A percentile compares a stretch with the other conserved stretches of the same genome.
These are phyloP conservation scores for Epistrophella euchroma DNA, from an alignment of 2,888 invertebrate genomes.

Conservation along the genomic window DNA sequence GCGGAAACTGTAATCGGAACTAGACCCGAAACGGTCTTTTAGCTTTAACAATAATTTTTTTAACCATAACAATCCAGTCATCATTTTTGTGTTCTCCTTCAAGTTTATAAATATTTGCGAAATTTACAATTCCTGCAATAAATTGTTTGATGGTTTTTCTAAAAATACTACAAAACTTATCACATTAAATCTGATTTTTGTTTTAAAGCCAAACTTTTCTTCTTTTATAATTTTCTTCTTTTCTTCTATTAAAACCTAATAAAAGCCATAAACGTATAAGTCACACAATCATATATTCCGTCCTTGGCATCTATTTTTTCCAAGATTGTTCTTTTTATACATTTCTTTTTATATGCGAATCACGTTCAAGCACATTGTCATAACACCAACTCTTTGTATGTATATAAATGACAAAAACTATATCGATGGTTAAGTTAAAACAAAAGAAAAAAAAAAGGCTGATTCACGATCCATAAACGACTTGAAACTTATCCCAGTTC, in stretches of 20 bases:
- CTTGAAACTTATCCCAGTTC: conserved; percentile 20
- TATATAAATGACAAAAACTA: conserved; percentile 17
- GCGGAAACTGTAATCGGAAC: too few species aligned
- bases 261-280: conserved; percentile 51
- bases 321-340: conserved; percentile 23
- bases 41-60: too few species aligned
- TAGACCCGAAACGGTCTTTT: too few species aligned
- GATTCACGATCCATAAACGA: conserved; percentile 45
- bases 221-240: not conserved
- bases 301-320: conserved; percentile 11
- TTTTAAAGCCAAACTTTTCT: not conserved
- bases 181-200: not conserved
- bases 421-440: conserved; percentile 7
- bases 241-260: conserved; percentile 60
- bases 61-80: too few species aligned
- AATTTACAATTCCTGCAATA: too few species aligned
- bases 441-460: conserved; percentile 20
- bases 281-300: conserved; percentile 43
- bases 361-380: conserved; percentile 61
- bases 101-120: too few species aligned
- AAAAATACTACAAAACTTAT: not conserved
- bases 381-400: conserved; percentile 38
- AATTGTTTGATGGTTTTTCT: too few species aligned
- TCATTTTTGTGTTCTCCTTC: too few species aligned
- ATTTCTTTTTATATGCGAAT: conserved; percentile 49